Conservation (phyloP, 1,140 invertebrate genomes). For the Pemphigus obesinymphae region DNA sequence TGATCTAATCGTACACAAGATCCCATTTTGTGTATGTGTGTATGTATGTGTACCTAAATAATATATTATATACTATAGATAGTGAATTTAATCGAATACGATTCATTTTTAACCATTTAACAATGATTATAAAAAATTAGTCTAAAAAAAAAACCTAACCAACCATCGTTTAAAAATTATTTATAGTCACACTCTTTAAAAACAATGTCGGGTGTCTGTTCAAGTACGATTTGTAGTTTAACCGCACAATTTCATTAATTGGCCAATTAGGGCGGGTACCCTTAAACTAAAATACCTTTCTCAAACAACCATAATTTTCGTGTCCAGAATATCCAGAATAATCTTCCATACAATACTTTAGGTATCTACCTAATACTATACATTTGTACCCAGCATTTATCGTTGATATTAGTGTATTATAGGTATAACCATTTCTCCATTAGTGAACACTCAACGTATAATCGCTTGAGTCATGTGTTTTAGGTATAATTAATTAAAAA, state of each 20-base stretch:
- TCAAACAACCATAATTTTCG: background rate
- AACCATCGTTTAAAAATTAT: background rate
- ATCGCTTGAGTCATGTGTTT: background rate
- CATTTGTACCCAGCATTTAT: background rate
- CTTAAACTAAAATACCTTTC: background rate
- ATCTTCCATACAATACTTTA: too few relatives aligned
- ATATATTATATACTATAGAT: too few relatives aligned
- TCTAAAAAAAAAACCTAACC: too few relatives aligned
- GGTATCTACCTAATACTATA: background rate
- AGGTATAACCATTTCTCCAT: background rate
- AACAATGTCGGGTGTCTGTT: background rate
- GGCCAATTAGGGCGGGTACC: background rate
- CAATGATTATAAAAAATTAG: too few relatives aligned
- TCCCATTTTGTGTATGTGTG: too few relatives aligned
- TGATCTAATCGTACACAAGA: too few relatives aligned
- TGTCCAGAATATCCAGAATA: background rate
- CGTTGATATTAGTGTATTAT: background rate
- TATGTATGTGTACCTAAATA: too few relatives aligned
- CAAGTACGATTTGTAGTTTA: background rate
- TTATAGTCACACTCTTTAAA: background rate
- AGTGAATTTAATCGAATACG: too few relatives aligned
- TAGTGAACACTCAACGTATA: background rate
- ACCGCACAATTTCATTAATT: constrained; percentile 13
- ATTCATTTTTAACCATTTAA: too few relatives aligned
- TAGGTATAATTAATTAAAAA: background rate